Base-by-base conservation (phyloP, 2,888 invertebrate species). In the Flexamia atlantica region DNA sequence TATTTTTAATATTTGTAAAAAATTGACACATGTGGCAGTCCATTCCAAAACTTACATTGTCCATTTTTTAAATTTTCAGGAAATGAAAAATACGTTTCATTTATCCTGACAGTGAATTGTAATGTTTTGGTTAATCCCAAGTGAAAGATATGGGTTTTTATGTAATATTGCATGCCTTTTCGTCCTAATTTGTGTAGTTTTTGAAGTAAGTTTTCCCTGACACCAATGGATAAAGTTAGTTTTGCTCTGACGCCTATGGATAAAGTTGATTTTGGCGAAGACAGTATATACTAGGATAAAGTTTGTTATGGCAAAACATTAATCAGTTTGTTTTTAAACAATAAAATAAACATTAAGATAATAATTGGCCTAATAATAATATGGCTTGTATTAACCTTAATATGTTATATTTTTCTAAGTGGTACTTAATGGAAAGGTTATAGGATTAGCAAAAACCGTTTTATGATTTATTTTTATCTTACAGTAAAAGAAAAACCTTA, bases 11-110 rank as follows among this genome's bases (percentile, higher is more conserved):
- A 36, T 36, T 7, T 36, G 9, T 7, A 7, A 36, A 9, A 36
- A 36, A 7, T 7, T 4, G 9, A 70, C 10, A 70, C 1, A 9
- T 70, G 76, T 42, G 76, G 76, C 76, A n/a, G 40, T 76, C 76
- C 76, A 76, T 76, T 76, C 76, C 76, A 76, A 76, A 76, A 76
- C 76, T 76, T 46, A 76, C 76, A 42, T 76, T 70, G 70, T 46
- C 46, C 70, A 70, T 32, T 70, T 70, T 70, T 28, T 32, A 20
- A 28, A 36, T 70, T 20, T 30, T 36, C 70, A 70, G 70, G 70
- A 70, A 70, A 36, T 36, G 40, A 28, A 70, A 70, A 70, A 70
- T 28, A 70, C 23, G 36, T 30, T 70, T 70, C 17, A n/a, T 32
- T 70, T 70, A 40, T 46, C 46, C 46, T 46, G 46, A 46, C 70